A percentile compares a stretch with the other conserved stretches of the same genome.
Evolutionary conservation across 2,888 invertebrate species (phyloP).

Genomic region (Xylota segnis): DNA sequence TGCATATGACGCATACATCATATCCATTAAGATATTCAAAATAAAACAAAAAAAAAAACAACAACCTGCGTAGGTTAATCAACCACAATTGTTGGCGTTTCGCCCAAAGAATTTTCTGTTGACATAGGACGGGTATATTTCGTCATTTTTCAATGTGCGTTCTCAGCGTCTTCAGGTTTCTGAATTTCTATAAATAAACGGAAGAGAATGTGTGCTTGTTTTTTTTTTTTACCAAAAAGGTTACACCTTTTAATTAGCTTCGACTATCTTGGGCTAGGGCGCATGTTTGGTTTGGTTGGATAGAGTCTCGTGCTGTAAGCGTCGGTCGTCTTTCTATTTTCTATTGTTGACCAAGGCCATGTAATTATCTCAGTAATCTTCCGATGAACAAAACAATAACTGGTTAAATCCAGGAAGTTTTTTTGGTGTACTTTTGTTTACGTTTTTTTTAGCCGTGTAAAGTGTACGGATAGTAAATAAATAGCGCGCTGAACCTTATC

Average conservation of each 20-base stretch:
- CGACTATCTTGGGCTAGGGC: neutral
- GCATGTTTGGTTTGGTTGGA: neutral
- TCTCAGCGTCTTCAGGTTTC: constrained; percentile 9
- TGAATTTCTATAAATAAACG: constrained; percentile 40
- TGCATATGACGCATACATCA: constrained; percentile 8
- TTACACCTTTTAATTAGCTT: neutral
- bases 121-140: constrained; percentile 65
- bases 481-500: constrained; percentile 52
- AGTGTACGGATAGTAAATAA: constrained; percentile 34
- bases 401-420: constrained; percentile 53
- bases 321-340: too few species aligned
- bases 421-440: constrained; percentile 9
- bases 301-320: constrained; percentile 32
- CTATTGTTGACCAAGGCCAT: constrained; percentile 14
- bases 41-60: constrained; percentile 6
- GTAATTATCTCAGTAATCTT: constrained; percentile 21
- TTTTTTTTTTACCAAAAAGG: constrained; percentile 13
- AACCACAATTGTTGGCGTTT: constrained; percentile 48
- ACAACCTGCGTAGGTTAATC: constrained; percentile 55
- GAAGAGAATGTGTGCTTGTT: neutral
- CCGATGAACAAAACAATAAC: constrained; percentile 38
- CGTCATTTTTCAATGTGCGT: constrained; percentile 52
- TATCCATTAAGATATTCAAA: constrained; percentile 18
- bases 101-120: constrained; percentile 64
- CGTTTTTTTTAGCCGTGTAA: constrained; percentile 16